phyloP scores from a whole-genome alignment of 2,888 invertebrate species.

The Onthophagus sagittarius region DNA sequence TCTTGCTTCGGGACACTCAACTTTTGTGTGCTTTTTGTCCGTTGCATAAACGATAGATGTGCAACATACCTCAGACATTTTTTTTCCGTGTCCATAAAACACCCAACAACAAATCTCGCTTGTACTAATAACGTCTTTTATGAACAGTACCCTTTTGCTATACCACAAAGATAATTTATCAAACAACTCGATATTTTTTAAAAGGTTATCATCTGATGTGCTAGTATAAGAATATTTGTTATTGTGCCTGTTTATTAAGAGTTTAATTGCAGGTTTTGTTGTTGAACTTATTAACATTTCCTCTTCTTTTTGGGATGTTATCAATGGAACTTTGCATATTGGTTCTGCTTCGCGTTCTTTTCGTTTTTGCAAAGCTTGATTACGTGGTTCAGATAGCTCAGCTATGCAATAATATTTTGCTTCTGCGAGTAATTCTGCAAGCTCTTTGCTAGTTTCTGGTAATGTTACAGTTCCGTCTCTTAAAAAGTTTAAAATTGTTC shows the following conservation, averaged over 20 bases:
- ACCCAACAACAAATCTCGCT: slow-evolving; percentile 99
- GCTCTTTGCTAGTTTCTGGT: slow-evolving; percentile 87
- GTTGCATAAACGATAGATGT: slow-evolving; percentile 99
- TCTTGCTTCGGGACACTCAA: slow-evolving; percentile 97
- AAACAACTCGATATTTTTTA: slow-evolving; percentile 97
- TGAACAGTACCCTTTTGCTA: slow-evolving; percentile 91
- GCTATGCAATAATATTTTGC: slow-evolving; percentile 96
- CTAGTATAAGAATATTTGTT: slow-evolving; percentile 99
- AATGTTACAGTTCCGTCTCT: slow-evolving; percentile 90
- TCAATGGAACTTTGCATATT: slow-evolving; percentile 86
- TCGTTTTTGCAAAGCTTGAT: slow-evolving; percentile 72
- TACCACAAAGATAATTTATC: slow-evolving; percentile 95
- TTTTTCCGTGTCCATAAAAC: slow-evolving; percentile 96
- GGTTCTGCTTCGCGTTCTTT: slow-evolving; percentile 83
- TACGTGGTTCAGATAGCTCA: slow-evolving; percentile 83
- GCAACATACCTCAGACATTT: slow-evolving; percentile 96
- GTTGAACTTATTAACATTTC: slow-evolving; percentile 80
- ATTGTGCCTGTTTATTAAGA: slow-evolving; percentile 95
- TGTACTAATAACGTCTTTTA: slow-evolving; percentile 97
- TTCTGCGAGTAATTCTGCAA: slow-evolving; percentile 90
- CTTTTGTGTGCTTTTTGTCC: slow-evolving; percentile 98
- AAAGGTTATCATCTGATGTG: slow-evolving; percentile 95
- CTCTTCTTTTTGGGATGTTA: slow-evolving; percentile 88
- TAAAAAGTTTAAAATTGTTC: slow-evolving; percentile 89
- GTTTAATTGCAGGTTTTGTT: slow-evolving; percentile 90